These are phyloP conservation scores for Tadarida brasiliensis DNA, from an alignment of 2,797 vertebrate species.

Conservation along the genomic window DNA sequence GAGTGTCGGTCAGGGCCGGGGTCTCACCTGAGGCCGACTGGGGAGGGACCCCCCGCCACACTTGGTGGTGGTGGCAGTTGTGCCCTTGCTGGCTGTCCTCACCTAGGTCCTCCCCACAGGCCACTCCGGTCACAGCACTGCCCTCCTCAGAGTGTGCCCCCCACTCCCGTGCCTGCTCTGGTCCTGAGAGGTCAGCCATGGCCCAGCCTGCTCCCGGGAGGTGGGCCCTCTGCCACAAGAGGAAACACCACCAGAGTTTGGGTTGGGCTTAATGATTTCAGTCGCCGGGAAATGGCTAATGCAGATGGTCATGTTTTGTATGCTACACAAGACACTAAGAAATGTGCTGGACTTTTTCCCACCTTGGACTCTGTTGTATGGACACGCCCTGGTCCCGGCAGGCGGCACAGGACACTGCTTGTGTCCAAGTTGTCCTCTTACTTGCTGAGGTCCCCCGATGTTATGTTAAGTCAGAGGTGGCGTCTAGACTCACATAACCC, in stretches of 20 bases:
- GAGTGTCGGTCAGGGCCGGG: accelerated
- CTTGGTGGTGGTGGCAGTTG: accelerated
- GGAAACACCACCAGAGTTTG: too few relatives aligned
- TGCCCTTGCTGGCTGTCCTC: neutral
- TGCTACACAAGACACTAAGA: accelerated
- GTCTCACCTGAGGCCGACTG: accelerated
- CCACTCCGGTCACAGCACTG: neutral
- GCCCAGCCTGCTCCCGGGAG: neutral
- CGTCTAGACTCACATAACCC: accelerated
- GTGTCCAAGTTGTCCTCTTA: neutral
- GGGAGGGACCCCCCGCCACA: too few relatives aligned
- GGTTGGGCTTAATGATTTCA: too few relatives aligned
- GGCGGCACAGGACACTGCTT: neutral
- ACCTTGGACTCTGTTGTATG: neutral
- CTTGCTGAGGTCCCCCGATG: accelerated
- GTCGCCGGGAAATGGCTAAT: accelerated
- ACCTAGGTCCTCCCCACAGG: accelerated
- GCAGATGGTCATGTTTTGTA: accelerated
- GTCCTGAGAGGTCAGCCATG: accelerated
- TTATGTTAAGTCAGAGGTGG: accelerated
- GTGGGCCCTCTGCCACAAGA: accelerated
- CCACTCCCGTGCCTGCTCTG: too few relatives aligned
- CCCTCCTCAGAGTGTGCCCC: accelerated
- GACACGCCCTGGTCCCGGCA: neutral
- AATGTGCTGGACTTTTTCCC: neutral